phyloP scores from a whole-genome alignment of 2,797 vertebrate genomes.

The Alouatta caraya region DNA sequence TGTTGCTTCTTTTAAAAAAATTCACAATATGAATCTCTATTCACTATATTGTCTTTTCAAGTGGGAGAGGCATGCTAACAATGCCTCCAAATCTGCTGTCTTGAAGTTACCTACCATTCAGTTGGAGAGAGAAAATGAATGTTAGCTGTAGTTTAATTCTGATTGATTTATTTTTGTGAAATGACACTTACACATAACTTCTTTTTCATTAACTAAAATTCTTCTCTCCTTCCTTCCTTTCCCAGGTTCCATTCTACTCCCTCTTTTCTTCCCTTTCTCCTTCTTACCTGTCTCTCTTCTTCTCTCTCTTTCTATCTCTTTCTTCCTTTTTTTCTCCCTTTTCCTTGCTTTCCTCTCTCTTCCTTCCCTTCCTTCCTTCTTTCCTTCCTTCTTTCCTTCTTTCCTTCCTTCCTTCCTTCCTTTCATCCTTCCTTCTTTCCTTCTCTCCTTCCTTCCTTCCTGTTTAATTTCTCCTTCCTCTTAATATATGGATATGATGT shows the following conservation, averaged over 20 bases:
- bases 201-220: background rate
- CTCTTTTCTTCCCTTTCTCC: background rate
- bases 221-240: background rate
- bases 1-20: no score
- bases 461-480: background rate
- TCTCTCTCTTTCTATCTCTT: background rate
- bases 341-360: background rate
- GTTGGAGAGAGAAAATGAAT: background rate
- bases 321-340: background rate
- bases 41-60: no score
- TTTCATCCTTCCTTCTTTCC: background rate
- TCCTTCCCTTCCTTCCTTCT: rapidly evolving
- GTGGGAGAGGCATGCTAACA: no score
- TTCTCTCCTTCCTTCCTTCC: background rate
- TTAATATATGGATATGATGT: background rate
- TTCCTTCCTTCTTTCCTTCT: no score
- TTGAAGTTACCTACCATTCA: background rate
- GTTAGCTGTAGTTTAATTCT: background rate
- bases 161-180: background rate
- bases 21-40: no score
- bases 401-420: background rate
- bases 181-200: background rate
- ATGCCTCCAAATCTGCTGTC: no score
- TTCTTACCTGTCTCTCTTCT: background rate
- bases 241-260: no score